Evolutionary conservation across 53 echinoderm and acorn worm genomes (phyloP).

Genomic region (Antedon mediterranea): DNA sequence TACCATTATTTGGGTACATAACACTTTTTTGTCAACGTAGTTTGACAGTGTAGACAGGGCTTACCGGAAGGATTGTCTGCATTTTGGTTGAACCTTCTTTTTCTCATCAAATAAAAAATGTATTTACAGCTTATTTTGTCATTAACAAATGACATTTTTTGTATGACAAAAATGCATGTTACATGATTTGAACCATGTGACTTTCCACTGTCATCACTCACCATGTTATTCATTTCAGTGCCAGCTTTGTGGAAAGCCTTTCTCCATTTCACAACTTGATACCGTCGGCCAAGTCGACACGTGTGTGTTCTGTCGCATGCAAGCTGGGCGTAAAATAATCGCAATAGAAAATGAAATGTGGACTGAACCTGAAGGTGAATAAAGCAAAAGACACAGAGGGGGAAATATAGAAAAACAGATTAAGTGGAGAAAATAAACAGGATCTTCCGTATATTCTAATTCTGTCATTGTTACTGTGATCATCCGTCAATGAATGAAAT

Average conservation of each 20-base stretch:
- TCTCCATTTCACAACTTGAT: conserved; percentile 89
- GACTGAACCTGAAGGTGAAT: background rate
- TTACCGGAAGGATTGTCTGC: no score
- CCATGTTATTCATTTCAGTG: no score
- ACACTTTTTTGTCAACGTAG: no score
- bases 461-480: no score
- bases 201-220: background rate
- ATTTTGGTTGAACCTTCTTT: no score
- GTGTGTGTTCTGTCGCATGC: conserved; percentile 93
- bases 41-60: no score
- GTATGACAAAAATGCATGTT: background rate
- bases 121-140: no score
- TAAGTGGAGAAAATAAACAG: no score
- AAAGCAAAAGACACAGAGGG: background rate
- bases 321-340: conserved; percentile 33
- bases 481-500: no score
- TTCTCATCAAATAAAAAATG: no score
- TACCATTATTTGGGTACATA: no score
- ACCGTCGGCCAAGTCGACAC: conserved; percentile 39
- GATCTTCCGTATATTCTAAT: no score
- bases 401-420: background rate
- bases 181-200: background rate
- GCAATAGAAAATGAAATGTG: background rate
- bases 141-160: background rate
- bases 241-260: conserved; percentile 79